Percentiles rank a stretch among this genome's conserved stretches.
These are phyloP conservation scores for Strix aluco DNA, from an alignment of 2,113 vertebrate species.

Conservation along the genomic window DNA sequence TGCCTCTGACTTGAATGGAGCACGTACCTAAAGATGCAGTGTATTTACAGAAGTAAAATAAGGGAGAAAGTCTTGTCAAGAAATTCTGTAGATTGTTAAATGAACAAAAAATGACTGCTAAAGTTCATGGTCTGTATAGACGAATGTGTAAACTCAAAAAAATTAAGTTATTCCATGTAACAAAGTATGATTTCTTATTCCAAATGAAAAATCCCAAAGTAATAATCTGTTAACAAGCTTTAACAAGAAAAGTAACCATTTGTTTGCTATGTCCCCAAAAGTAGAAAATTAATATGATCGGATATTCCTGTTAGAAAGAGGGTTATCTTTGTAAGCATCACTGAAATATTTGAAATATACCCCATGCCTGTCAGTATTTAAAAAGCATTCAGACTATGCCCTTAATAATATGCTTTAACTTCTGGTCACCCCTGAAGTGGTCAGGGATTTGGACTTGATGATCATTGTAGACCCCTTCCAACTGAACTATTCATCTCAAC, in stretches of 20 bases:
- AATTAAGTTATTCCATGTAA: fast-evolving
- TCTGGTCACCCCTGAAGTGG: neutral
- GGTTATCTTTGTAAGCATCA: neutral
- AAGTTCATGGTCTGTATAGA: neutral
- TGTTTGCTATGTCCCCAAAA: neutral
- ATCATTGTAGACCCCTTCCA: neutral
- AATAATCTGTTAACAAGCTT: neutral
- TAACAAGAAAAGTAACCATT: neutral
- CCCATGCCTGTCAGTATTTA: neutral
- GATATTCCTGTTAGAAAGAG: neutral
- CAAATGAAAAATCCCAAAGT: neutral
- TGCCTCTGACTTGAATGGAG: neutral
- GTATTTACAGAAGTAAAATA: neutral
- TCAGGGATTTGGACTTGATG: neutral
- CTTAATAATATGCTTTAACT: neutral
- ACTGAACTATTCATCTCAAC: neutral
- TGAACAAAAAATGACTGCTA: neutral
- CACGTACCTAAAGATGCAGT: neutral
- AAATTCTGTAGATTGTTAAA: neutral
- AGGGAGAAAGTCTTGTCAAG: neutral
- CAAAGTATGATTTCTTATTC: neutral
- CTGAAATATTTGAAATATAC: neutral
- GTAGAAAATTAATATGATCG: neutral
- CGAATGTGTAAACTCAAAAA: neutral
- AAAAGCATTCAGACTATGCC: neutral